Percentiles rank a stretch among this genome's conserved stretches.
Evolutionary conservation across 2,797 vertebrate genomes (phyloP).

Genomic region (Argentina silus): DNA sequence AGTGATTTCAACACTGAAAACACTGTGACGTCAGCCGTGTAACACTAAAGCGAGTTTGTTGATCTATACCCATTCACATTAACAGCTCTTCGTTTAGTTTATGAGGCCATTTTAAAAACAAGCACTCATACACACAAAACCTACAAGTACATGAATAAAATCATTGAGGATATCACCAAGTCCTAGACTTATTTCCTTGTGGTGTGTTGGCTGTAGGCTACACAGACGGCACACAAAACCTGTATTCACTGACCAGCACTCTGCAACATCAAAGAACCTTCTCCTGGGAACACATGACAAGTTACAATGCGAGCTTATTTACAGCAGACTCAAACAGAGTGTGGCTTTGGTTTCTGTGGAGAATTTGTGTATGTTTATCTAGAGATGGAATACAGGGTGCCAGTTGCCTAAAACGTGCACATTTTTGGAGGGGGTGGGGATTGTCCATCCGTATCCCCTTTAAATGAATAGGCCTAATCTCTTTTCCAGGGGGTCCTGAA

Average conservation of each 20-base stretch:
- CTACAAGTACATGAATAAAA: not conserved
- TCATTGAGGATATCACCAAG: not conserved
- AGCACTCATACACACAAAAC: too few relatives aligned
- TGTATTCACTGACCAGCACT: conserved; percentile 21
- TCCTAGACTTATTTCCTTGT: too few relatives aligned
- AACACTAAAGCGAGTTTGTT: too few relatives aligned
- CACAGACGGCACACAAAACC: not conserved
- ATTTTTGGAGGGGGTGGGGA: not conserved
- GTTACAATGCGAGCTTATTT: conserved; percentile 30
- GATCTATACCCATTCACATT: too few relatives aligned
- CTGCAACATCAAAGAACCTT: conserved; percentile 33
- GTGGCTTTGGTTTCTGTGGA: conserved; percentile 37
- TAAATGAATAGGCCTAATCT: conserved; percentile 26
- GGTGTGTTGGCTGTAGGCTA: not conserved
- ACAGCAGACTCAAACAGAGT: conserved; percentile 14
- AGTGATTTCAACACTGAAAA: too few relatives aligned
- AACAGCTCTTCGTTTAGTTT: too few relatives aligned
- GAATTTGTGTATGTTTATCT: conserved; percentile 25
- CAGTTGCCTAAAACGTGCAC: conserved; percentile 18
- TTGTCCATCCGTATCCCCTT: conserved; percentile 1
- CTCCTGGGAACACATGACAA: conserved; percentile 25
- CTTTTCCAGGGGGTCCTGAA: conserved; percentile 16
- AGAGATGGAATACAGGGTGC: conserved; percentile 13
- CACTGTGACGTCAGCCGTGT: too few relatives aligned
- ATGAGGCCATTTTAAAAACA: too few relatives aligned